These are phyloP conservation scores for Hypsibius dujardini DNA, from an alignment of 1,140 invertebrate species.

Conservation along the genomic window DNA sequence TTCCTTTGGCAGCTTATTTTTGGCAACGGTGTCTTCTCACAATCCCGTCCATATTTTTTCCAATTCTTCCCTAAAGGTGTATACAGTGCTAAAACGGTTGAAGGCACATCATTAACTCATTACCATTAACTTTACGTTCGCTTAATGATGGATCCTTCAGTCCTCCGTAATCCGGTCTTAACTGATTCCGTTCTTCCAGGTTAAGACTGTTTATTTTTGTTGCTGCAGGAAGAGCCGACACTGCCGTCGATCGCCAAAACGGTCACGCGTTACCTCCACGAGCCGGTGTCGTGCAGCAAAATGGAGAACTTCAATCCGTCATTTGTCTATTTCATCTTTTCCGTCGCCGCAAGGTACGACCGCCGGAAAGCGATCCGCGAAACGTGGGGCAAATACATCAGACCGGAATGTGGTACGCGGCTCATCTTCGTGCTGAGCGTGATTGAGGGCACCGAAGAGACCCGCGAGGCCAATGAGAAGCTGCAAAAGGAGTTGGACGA, in stretches of 20 bases:
- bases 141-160: no score
- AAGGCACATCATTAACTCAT: no score
- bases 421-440: constrained; percentile 2
- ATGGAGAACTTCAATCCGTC: not conserved
- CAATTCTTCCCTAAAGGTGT: no score
- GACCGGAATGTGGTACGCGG: not conserved
- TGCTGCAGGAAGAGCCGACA: no score
- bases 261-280: not conserved
- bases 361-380: constrained; percentile 15
- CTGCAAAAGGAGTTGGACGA: not conserved
- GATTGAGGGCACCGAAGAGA: not conserved
- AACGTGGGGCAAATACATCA: constrained; percentile 1
- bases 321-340: constrained; percentile 9
- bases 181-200: no score
- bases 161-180: no score
- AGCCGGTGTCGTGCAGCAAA: not conserved
- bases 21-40: no score
- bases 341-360: not conserved
- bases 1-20: no score
- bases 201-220: no score
- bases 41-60: no score
- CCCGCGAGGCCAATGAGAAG: not conserved
- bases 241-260: constrained; percentile 5
- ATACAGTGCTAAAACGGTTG: no score
- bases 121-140: no score